Conservation (phyloP, 2,888 invertebrate genomes). For the Slavum lentiscoides region DNA sequence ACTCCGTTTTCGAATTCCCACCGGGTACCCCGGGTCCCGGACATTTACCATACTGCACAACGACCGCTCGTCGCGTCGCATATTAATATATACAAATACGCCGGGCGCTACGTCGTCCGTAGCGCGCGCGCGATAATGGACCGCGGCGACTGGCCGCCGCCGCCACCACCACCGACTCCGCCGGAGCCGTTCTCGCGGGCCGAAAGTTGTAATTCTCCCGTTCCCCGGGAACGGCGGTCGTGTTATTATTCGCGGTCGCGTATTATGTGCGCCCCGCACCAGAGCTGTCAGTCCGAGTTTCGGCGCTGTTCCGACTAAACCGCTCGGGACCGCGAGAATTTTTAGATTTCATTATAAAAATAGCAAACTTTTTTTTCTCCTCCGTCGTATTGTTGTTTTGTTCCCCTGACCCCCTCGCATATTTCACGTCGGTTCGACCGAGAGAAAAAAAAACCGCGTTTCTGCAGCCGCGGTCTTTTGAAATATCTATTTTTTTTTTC, state of each 20-base stretch:
- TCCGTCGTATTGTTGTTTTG: too few relatives aligned
- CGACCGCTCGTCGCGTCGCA: not conserved
- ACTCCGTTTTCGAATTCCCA: too few relatives aligned
- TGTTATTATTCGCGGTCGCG: too few relatives aligned
- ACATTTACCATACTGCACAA: too few relatives aligned
- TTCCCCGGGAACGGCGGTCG: not conserved
- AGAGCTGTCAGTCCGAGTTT: not conserved
- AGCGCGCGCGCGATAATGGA: constrained; percentile 11
- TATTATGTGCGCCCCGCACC: too few relatives aligned
- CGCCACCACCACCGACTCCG: too few relatives aligned
- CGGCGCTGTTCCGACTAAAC: not conserved
- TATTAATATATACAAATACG: not conserved
- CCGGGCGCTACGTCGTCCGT: not conserved
- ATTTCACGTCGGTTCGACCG: too few relatives aligned
- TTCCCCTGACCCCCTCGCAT: too few relatives aligned
- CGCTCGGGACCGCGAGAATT: not conserved
- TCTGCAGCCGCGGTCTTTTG: too few relatives aligned
- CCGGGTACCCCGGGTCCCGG: too few relatives aligned
- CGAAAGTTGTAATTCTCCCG: constrained; percentile 22
- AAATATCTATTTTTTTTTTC: too few relatives aligned
- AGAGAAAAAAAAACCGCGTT: too few relatives aligned
- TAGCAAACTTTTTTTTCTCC: not conserved
- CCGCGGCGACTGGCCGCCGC: not conserved
- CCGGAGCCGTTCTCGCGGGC: not conserved
- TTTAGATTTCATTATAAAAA: constrained; percentile 9